Percentiles rank a stretch among this genome's conserved stretches.
Evolutionary conservation across 2,113 vertebrate species (phyloP).

Genomic region (Myocastor coypus): DNA sequence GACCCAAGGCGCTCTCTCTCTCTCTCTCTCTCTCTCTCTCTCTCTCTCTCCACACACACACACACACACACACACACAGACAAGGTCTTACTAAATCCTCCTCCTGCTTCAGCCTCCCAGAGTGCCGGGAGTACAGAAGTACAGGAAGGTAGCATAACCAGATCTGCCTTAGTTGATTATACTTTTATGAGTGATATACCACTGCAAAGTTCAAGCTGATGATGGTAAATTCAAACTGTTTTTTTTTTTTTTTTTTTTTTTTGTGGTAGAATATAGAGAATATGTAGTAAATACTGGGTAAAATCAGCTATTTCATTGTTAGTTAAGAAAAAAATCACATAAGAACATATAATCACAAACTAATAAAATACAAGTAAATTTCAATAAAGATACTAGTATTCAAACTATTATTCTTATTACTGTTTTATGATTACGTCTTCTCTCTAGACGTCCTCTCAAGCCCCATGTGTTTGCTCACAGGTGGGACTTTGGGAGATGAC

Average conservation of each 20-base stretch:
- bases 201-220: slow-evolving; percentile 1
- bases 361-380: slow-evolving; percentile 10
- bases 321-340: slow-evolving; percentile 29
- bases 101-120: neutral
- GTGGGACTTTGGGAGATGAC: neutral
- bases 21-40: neutral
- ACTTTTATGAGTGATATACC: neutral
- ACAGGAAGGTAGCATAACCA: neutral
- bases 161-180: neutral
- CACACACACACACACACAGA: neutral
- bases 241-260: neutral
- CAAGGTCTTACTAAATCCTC: neutral
- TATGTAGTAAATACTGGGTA: neutral
- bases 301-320: slow-evolving; percentile 30
- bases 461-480: neutral
- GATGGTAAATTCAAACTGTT: neutral
- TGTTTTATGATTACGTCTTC: neutral
- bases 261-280: neutral
- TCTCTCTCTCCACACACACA: neutral
- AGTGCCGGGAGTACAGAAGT: neutral
- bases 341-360: slow-evolving; percentile 44
- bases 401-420: neutral
- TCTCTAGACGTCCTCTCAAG: neutral
- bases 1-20: neutral
- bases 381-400: slow-evolving; percentile 26